Evolutionary conservation across 2,113 vertebrate species (phyloP), one percentile per base, ranked within the genome.

Genomic region (Phrynosoma blainvillii): DNA sequence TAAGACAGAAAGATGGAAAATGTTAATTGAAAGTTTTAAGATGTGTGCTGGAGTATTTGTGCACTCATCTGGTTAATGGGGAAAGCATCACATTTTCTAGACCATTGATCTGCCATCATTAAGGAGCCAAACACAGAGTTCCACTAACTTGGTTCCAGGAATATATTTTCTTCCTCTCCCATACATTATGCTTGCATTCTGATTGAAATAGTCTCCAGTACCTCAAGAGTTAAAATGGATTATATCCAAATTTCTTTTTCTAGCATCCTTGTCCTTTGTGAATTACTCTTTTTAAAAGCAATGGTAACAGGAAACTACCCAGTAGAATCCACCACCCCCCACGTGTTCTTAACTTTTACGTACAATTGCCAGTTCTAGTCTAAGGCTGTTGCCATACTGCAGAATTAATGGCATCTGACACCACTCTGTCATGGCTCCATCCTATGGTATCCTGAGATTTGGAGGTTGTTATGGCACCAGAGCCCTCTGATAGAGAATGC

Each of bases 51-150:
- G 91, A 96, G 92, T 93, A 89, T 86, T 86, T 93, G 94, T 89
- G 91, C 95, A 96, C 89, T 95, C 96, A 94, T 95, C 95, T 96
- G 96, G 94, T 95, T 96, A 96, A 95, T 95, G 91, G 92, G 93
- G 93, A 95, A 96, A 88, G 90, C 92, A 94, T 93, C 96, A 91
- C 91, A 95, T 96, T 96, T 97, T 97, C 96, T 94, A 96, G 95
- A 88, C 94, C 95, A 94, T 92, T 97, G 96, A 96, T 97, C 96
- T 94, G 84, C 97, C 96, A 93, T 94, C 88, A 81, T 94, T 92
- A 94, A 93, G 85, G 87, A 12, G 78, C 84, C 76, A 84, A 59
- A 88, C 0, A 77, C 66, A 71, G 87, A 74, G 1, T 81, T 80
- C 77, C 88, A 82, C 84, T 66, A 91, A 93, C 84, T 76, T 85